Base-by-base conservation (phyloP, 2,113 vertebrate species). In the Aepyceros melampus region DNA sequence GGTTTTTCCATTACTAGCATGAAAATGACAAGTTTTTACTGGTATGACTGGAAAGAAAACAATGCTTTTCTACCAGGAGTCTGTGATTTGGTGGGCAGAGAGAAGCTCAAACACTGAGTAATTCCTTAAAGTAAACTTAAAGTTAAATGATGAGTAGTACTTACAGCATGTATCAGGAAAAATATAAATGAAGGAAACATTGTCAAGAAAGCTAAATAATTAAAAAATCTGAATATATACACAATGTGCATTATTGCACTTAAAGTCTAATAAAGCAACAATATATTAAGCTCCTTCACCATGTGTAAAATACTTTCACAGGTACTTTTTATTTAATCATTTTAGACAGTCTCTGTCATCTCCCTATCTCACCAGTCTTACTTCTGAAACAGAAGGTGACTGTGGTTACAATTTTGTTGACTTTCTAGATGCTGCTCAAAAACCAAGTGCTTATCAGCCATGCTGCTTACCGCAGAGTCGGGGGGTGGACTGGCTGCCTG, bases 401-500 rank as follows among this genome's bases (percentile, higher is more conserved):
- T 12, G 7, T 53, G 82, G 9, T 13, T 89, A 95, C 19, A 55
- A 53, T 84, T 92, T 27, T 86, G 13, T 49, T 21, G 83, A n/a
- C 43, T 74, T 79, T 89, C 10, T 9, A 33, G 3, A 9, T 43
- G 21, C 55, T 1, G 0, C 43, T n/a, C 12, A 47, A 87, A 91
- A 82, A 89, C 76, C 15, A 91, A 71, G 55, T 47, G 19, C 83
- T 89, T 83, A 64, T 6, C 83, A 88, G 53, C 29, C 5, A 56
- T 2, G n/a, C 1, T 56, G 89, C 67, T 96, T 97, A 98, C 98
- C n/a, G 6, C 0, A 58, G 98, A 12, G 15, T 64, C 5, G 23
- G 81, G 78, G 3, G 96, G 87, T 12, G 94, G 84, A 7, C 64
- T 90, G 51, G 97, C 94, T 81, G 98, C 13, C 0, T 95, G 89